These are phyloP conservation scores for Meiosimyza decipiens DNA, from an alignment of 2,888 invertebrate species.

Conservation along the genomic window DNA sequence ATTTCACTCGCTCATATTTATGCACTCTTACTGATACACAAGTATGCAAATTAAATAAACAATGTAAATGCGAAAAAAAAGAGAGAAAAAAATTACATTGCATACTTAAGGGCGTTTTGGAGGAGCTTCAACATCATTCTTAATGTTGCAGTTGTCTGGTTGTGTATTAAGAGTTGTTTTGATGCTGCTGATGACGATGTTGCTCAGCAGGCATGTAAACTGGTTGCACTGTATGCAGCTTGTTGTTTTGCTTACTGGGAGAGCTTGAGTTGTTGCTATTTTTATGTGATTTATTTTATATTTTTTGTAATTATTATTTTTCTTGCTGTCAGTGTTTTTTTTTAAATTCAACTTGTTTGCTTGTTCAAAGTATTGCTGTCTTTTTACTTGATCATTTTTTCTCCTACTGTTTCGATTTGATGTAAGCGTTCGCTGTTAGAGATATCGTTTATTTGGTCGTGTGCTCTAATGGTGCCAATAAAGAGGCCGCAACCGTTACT, in stretches of 20 bases:
- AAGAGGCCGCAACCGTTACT: no score
- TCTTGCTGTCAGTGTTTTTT: conserved; percentile 9
- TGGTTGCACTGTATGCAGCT: no score
- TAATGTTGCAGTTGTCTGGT: no score
- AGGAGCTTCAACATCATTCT: not conserved
- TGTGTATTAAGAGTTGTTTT: no score
- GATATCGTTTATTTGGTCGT: not conserved
- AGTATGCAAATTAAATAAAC: not conserved
- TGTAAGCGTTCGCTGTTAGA: not conserved
- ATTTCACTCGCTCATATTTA: not conserved
- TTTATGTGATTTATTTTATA: not conserved
- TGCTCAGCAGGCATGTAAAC: not conserved
- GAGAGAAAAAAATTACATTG: not conserved
- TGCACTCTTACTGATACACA: not conserved
- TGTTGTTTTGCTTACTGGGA: no score
- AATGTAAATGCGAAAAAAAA: not conserved
- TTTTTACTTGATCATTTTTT: not conserved
- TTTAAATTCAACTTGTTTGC: not conserved
- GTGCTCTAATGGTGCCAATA: conserved; percentile 19
- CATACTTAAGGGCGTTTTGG: conserved; percentile 13
- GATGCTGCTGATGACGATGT: not conserved
- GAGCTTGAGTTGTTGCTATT: no score
- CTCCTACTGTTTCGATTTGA: no score
- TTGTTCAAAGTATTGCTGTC: not conserved
- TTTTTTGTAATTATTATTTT: conserved; percentile 21